phyloP scores from a whole-genome alignment of 1,140 invertebrate genomes.

The Drosophila biarmipes region DNA sequence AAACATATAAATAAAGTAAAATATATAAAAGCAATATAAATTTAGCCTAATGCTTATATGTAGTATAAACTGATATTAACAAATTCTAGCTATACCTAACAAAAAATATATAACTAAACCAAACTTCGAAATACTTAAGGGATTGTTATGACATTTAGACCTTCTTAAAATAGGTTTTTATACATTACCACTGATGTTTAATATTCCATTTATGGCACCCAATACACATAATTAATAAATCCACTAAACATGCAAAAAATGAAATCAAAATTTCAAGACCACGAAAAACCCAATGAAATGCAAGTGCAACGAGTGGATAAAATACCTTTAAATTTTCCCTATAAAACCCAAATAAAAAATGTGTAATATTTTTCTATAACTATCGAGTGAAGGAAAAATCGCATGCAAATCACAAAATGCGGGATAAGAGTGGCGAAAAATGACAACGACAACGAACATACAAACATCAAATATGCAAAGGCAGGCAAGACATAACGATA shows the following conservation, averaged over 20 bases:
- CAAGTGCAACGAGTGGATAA: not conserved
- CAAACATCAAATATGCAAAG: conserved; percentile 28
- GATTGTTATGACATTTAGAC: too few relatives aligned
- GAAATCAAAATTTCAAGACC: not conserved
- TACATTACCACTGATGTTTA: conserved; percentile 4
- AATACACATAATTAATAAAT: not conserved
- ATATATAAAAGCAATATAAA: too few relatives aligned
- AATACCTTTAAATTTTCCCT: conserved; percentile 34
- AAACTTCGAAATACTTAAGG: too few relatives aligned
- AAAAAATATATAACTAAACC: too few relatives aligned
- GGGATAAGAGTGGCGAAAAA: conserved; percentile 11
- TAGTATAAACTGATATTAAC: too few relatives aligned
- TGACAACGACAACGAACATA: conserved; percentile 35
- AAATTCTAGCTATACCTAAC: too few relatives aligned
- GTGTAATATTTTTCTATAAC: conserved; percentile 1
- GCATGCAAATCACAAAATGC: conserved; percentile 29
- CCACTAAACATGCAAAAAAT: conserved; percentile 8
- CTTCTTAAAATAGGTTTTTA: not conserved
- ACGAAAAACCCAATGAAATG: not conserved
- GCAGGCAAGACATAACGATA: conserved; percentile 39
- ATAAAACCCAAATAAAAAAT: not conserved
- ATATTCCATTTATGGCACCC: not conserved
- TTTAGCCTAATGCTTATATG: not conserved
- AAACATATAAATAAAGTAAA: too few relatives aligned
- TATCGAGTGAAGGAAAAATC: not conserved